phyloP scores from a whole-genome alignment of 2,888 invertebrate genomes.

The Drosophila quinaria region DNA sequence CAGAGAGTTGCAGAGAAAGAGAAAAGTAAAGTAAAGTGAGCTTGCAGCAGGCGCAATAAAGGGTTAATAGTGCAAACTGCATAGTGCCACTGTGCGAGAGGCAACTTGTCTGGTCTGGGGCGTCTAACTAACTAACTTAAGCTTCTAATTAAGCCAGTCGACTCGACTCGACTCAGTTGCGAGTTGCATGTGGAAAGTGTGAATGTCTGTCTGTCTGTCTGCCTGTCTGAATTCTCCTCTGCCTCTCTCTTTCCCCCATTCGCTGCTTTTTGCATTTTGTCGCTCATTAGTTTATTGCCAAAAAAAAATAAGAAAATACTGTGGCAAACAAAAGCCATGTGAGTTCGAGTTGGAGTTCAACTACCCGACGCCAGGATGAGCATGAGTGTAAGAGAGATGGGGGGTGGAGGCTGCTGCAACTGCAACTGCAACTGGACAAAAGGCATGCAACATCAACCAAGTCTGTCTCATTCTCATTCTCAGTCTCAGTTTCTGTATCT shows the following conservation, averaged over 20 bases:
- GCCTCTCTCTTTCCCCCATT: conserved; percentile 16
- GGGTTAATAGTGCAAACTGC: conserved; percentile 81
- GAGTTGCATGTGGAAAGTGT: conserved; percentile 68
- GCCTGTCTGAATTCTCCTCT: too few species aligned
- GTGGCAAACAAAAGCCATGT: conserved; percentile 38
- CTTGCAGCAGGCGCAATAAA: conserved; percentile 59
- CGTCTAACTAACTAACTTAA: conserved; percentile 69
- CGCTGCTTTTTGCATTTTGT: conserved; percentile 75
- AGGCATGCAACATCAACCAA: conserved; percentile 50
- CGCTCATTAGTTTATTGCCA: conserved; percentile 81
- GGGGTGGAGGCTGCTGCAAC: not conserved
- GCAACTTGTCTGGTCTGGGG: conserved; percentile 65
- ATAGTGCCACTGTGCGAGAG: conserved; percentile 63
- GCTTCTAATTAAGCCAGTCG: conserved; percentile 72
- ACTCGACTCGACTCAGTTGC: conserved; percentile 39
- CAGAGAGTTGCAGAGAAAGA: not conserved
- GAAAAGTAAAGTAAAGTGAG: conserved; percentile 24
- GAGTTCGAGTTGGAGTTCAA: conserved; percentile 62
- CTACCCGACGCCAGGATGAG: conserved; percentile 53
- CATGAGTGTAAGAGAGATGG: not conserved
- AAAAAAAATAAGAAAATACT: conserved; percentile 50
- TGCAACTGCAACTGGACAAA: conserved; percentile 45
- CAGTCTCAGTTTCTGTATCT: not conserved
- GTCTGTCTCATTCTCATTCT: conserved; percentile 32
- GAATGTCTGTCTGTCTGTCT: conserved; percentile 60